A percentile compares a stretch with the other conserved stretches of the same genome.
phyloP scores from a whole-genome alignment of 2,888 invertebrate genomes.

The Philonicus albiceps region DNA sequence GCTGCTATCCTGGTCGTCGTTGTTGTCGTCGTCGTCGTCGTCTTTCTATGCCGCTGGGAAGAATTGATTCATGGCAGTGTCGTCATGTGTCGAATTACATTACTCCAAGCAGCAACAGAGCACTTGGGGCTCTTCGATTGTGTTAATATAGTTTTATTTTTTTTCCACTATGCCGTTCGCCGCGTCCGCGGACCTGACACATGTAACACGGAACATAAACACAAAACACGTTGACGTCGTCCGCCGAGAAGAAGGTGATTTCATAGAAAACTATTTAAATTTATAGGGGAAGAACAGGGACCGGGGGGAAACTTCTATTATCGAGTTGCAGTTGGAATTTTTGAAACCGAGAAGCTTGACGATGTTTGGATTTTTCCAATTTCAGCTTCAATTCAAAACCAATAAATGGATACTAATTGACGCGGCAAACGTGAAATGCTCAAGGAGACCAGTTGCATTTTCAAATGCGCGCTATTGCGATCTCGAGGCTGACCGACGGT shows the following conservation, averaged over 20 bases:
- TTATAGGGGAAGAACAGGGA: neutral
- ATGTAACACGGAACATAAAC: constrained; percentile 19
- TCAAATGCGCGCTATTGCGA: neutral
- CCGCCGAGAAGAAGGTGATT: neutral
- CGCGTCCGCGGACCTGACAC: neutral
- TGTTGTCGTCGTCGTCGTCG: neutral
- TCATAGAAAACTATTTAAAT: neutral
- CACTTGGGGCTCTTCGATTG: neutral
- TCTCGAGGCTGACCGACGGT: neutral
- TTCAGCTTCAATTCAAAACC: neutral
- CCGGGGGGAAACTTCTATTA: neutral
- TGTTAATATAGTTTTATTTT: neutral
- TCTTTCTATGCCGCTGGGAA: neutral
- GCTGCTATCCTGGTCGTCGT: neutral
- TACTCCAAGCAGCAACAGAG: neutral
- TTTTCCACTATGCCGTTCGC: neutral
- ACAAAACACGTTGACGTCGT: neutral
- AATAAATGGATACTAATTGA: constrained; percentile 14
- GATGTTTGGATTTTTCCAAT: neutral
- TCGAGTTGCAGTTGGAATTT: neutral
- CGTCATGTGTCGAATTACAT: constrained; percentile 6
- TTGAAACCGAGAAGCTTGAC: neutral
- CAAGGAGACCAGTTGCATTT: neutral
- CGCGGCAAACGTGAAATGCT: neutral
- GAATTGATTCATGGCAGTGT: constrained; percentile 24